Evolutionary conservation across 2,113 vertebrate genomes (phyloP).

Genomic region (Heptranchias perlo): DNA sequence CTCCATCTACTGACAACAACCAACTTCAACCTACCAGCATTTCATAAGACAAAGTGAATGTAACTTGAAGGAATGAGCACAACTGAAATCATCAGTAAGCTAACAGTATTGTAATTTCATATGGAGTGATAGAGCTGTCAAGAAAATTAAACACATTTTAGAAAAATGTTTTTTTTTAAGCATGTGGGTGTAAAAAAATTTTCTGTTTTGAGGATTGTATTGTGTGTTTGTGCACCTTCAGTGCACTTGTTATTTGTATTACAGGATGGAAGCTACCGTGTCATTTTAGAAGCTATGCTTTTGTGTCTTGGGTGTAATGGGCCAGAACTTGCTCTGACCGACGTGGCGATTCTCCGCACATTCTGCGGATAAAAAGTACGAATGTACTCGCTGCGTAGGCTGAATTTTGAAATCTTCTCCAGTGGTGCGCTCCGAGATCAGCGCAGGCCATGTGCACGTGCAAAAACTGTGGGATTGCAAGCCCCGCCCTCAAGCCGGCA

Average conservation of each 20-base stretch:
- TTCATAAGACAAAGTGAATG: slow-evolving; percentile 29
- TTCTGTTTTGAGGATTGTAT: not conserved
- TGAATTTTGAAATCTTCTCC: too few relatives aligned
- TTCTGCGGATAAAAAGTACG: too few relatives aligned
- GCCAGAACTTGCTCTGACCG: too few relatives aligned
- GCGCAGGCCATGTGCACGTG: too few relatives aligned
- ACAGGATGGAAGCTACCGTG: not conserved
- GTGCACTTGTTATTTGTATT: not conserved
- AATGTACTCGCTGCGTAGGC: too few relatives aligned
- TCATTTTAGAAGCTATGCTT: slow-evolving; percentile 2
- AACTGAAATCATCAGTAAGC: slow-evolving; percentile 10
- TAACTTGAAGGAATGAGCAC: not conserved
- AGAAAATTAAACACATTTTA: slow-evolving; percentile 3
- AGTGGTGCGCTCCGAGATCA: too few relatives aligned
- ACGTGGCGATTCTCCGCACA: too few relatives aligned
- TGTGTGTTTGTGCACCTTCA: not conserved
- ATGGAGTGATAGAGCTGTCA: not conserved
- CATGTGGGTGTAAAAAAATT: not conserved
- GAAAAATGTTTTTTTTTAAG: not conserved
- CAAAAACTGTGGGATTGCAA: too few relatives aligned
- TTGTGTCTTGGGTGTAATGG: slow-evolving; percentile 13
- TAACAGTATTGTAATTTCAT: slow-evolving; percentile 33
- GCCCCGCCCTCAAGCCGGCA: too few relatives aligned
- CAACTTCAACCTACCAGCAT: not conserved
- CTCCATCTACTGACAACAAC: not conserved